Evolutionary conservation across 64 coral and sea anemone genomes (phyloP).

Genomic region (Anthopleura sola): DNA sequence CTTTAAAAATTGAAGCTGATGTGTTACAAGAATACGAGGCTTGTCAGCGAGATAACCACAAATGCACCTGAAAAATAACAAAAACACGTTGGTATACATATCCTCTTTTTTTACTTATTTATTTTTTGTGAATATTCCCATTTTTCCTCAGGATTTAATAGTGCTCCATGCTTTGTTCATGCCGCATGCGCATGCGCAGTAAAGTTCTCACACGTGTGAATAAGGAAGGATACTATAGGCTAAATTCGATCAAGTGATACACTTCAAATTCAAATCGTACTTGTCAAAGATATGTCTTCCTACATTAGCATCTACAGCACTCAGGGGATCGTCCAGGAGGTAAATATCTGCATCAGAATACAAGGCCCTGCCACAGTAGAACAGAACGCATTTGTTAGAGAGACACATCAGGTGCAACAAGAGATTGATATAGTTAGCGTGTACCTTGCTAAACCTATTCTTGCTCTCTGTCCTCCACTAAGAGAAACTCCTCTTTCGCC

Average conservation of each 20-base stretch:
- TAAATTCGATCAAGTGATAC: too few relatives aligned
- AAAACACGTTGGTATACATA: not conserved
- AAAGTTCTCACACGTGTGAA: too few relatives aligned
- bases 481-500: conserved; percentile 69
- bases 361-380: conserved; percentile 1
- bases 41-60: conserved; percentile 53
- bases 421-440: too few relatives aligned
- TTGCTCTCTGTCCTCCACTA: conserved; percentile 61
- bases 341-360: conserved; percentile 38
- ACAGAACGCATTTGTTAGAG: not conserved
- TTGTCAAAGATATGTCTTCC: conserved; percentile 50
- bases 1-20: conserved; percentile 82
- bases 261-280: conserved; percentile 5
- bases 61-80: conserved; percentile 55
- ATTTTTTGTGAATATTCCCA: too few relatives aligned
- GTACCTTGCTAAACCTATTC: conserved; percentile 42
- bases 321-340: conserved; percentile 39
- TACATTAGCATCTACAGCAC: conserved; percentile 48
- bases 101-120: too few relatives aligned
- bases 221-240: too few relatives aligned
- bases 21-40: conserved; percentile 75
- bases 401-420: too few relatives aligned
- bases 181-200: too few relatives aligned
- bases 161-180: too few relatives aligned
- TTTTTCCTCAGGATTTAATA: too few relatives aligned